A percentile compares a stretch with the other conserved stretches of the same genome.
Conservation (phyloP, 2,113 vertebrate species). For the Pogona vitticeps region DNA sequence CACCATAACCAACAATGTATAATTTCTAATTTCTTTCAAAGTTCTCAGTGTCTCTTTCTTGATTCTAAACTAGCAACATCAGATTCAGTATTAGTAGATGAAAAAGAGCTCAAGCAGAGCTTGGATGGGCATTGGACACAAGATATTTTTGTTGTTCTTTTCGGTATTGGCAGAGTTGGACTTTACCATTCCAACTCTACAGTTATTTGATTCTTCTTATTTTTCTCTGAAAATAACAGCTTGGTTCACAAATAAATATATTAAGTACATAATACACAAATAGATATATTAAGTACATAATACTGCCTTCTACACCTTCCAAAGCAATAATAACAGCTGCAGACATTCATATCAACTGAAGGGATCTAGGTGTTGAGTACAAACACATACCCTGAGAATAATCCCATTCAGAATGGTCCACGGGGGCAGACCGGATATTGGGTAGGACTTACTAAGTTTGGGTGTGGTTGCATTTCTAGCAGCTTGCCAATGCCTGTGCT, state of each 20-base stretch:
- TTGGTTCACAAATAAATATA: background rate
- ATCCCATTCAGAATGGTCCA: background rate
- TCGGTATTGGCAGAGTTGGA: too few species aligned
- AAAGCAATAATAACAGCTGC: background rate
- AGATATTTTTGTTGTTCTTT: too few species aligned
- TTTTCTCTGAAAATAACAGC: fast-evolving
- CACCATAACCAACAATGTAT: background rate
- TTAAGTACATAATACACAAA: background rate
- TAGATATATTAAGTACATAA: background rate
- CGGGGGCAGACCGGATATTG: background rate
- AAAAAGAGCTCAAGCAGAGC: background rate
- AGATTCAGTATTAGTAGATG: background rate
- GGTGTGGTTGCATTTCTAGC: background rate
- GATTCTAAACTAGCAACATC: background rate
- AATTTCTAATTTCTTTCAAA: background rate
- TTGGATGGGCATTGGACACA: too few species aligned
- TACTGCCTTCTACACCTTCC: background rate
- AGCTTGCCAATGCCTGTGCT: background rate
- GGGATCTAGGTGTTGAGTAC: background rate
- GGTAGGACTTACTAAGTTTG: background rate
- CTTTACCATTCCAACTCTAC: background rate
- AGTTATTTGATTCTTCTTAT: background rate
- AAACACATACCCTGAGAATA: background rate
- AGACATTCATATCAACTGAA: background rate
- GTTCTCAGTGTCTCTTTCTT: background rate